Percentiles rank a stretch among this genome's conserved stretches.
Conservation (phyloP, 2,113 vertebrate species). For the Pelobates fuscus region DNA sequence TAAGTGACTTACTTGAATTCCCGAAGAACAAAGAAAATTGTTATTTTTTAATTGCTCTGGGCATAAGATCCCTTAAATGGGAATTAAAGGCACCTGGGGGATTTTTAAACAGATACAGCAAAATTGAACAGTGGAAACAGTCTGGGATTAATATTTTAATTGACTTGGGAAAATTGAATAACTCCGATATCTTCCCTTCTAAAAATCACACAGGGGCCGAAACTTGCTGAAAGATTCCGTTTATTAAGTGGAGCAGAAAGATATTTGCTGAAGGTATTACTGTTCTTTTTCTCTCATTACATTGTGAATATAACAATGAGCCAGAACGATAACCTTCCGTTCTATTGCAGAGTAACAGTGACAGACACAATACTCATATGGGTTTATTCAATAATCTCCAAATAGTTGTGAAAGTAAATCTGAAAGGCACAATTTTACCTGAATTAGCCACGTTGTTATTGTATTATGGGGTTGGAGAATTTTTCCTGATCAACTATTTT, state of each 20-base stretch:
- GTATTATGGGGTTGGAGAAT: no score
- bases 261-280: neutral
- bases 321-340: no score
- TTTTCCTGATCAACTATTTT: no score
- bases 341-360: no score
- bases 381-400: no score
- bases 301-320: no score
- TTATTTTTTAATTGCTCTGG: constrained; percentile 45
- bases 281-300: no score
- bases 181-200: neutral
- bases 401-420: no score
- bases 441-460: no score
- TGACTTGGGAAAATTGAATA: constrained; percentile 5
- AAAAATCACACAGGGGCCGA: neutral
- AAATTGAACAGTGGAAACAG: neutral
- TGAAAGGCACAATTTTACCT: no score
- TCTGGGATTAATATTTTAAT: constrained; percentile 28
- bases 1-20: constrained; percentile 22
- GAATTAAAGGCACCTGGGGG: constrained; percentile 7
- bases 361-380: no score
- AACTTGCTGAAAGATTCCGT: neutral
- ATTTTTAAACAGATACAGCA: neutral
- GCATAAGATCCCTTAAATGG: neutral
- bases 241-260: neutral
- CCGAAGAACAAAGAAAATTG: constrained; percentile 26